Percentiles rank a stretch among this genome's conserved stretches.
Conservation (phyloP, 2,113 vertebrate genomes). For the Phaetusa simplex region DNA sequence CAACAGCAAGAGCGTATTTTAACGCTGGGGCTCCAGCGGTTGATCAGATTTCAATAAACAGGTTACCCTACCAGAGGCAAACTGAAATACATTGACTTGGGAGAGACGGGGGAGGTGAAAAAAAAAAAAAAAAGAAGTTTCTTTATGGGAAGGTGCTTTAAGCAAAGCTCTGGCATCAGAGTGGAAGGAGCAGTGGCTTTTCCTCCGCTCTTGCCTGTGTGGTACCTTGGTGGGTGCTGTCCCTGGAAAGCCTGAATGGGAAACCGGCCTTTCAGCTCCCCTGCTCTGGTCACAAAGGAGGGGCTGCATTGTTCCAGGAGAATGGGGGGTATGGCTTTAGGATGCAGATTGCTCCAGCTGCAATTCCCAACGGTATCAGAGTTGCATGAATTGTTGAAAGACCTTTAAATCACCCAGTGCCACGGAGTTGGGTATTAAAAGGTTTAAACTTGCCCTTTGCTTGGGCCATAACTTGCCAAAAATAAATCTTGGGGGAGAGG, state of each 20-base stretch:
- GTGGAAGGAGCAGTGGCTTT: background rate
- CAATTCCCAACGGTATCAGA: background rate
- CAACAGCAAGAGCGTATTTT: constrained; percentile 44
- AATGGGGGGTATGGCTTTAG: background rate
- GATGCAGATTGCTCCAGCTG: background rate
- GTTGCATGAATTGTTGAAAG: background rate
- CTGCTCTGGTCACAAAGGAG: background rate
- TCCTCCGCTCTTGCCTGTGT: background rate
- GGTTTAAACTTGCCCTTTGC: background rate
- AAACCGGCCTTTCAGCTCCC: background rate
- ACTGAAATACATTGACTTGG: background rate
- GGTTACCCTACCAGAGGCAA: constrained; percentile 22
- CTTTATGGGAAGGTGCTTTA: background rate
- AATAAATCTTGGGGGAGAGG: background rate
- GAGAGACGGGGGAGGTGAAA: background rate
- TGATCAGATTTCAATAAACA: constrained; percentile 56
- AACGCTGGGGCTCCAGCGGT: background rate
- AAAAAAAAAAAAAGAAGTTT: background rate
- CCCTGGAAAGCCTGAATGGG: background rate
- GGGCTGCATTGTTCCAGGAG: background rate
- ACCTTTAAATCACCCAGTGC: background rate
- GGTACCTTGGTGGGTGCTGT: background rate
- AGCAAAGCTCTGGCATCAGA: background rate
- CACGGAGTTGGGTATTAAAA: background rate
- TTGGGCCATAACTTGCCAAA: background rate